Base-by-base conservation (phyloP, 2,797 vertebrate genomes). In the Ptychobarbus kaznakovi region DNA sequence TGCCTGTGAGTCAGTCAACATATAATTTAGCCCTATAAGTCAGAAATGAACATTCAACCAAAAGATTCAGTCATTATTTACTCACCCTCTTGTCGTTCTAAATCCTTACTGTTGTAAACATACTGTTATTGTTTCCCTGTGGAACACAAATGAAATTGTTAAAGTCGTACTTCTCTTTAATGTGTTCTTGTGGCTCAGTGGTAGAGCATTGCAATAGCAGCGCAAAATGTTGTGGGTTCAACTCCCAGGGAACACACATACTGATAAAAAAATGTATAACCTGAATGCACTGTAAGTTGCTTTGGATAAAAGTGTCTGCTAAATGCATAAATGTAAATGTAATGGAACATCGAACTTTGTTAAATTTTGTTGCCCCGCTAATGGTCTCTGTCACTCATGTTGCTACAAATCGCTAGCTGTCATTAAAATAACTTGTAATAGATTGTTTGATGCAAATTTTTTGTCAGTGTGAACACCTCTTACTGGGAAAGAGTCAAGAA, bases 31-130 rank as follows among this genome's bases (percentile, higher is more conserved):
- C 4, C 9, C 28, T 69, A 70, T 70, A 68, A 78, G 56, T 63
- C 56, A 78, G n/a, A n/a, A 78, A 63, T 63, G 76, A 78, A 38
- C 56, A 44, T 44, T 11, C n/a, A 78, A 44, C 56, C 56, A 78
- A 63, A 63, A 78, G 5, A 77, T 66, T 25, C 4, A 35, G 44
- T 75, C 46, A 51, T 75, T 51, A 75, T 75, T 32, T 51, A 61
- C 53, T 61, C 38, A 77, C 12, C 56, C 8, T 61, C 75, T n/a
- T 40, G 32, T 35, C 32, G 1, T 76, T 56, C 51, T 28, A 35
- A 75, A 51, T 6, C 74, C 63, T 61, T 25, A 61, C 4, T 2
- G 58, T 61, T 61, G 13, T 61, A 61, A 61, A 35, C 28, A 66
- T 3, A 32, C 63, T 18, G 28, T 66, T 18, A 35, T 66, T 42